These are phyloP conservation scores for Chesias legatella DNA, from an alignment of 2,888 invertebrate genomes.

Conservation along the genomic window DNA sequence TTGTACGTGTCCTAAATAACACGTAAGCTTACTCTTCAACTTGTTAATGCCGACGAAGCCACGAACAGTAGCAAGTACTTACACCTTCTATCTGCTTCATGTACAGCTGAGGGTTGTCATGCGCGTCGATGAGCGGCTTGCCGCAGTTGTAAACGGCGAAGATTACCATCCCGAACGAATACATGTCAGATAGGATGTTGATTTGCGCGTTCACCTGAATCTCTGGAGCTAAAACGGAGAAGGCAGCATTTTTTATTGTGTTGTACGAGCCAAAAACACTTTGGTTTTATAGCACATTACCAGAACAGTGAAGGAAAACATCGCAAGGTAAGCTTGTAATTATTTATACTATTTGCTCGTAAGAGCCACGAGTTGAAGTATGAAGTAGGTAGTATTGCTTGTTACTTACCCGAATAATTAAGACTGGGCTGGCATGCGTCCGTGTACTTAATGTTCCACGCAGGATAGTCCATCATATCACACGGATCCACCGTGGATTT, in stretches of 20 bases:
- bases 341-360: no score
- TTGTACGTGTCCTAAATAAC: no score
- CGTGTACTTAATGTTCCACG: constrained; percentile 95
- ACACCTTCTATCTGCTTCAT: constrained; percentile 95
- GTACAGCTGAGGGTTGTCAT: constrained; percentile 93
- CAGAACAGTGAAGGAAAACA: no score
- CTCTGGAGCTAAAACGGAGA: constrained; percentile 89
- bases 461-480: constrained; percentile 87
- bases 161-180: constrained; percentile 96
- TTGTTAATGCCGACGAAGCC: no score
- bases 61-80: no score
- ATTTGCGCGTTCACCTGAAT: constrained; percentile 90
- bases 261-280: no score
- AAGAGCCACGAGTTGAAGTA: no score
- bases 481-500: constrained; percentile 82
- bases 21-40: no score
- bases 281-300: no score
- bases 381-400: neutral
- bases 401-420: constrained; percentile 89
- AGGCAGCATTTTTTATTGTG: no score
- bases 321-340: no score
- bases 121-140: constrained; percentile 92
- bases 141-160: constrained; percentile 96
- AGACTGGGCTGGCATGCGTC: constrained; percentile 97
- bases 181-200: constrained; percentile 96